Base-by-base conservation (phyloP, 2,113 vertebrate species). In the Nothobranchius furzeri region DNA sequence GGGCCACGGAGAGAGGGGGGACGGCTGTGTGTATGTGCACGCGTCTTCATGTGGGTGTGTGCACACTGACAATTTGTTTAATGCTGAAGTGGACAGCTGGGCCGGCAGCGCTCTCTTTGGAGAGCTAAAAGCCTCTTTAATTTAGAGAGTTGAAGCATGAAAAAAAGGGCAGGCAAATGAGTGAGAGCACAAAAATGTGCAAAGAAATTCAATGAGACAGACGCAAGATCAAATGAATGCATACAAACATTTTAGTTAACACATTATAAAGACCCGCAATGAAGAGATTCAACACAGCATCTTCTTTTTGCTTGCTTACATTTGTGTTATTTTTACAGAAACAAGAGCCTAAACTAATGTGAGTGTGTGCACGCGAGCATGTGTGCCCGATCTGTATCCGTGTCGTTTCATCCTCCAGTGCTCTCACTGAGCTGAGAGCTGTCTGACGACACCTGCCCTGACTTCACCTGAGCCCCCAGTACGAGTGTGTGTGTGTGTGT, bases 21-120 rank as follows among this genome's bases (percentile, higher is more conserved):
- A 64, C 10, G 58, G 54, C 50, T 60, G 70, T 45, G 62, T 43
- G 56, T 49, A 7, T 50, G 42, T 49, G 64, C 14, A 17, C 43
- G 30, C 48, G 53, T 58, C 14, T 75, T 15, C 47, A 25, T 64
- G 57, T 56, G 65, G 25, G 61, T 46, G 72, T 56, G 84, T 49
- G 84, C 35, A 61, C 24, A 40, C 63, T 76, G 78, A 85, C 76
- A 87, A 85, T 87, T 88, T 81, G 81, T 82, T 81, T 81, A 83
- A 84, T 83, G 75, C 72, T 76, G 75, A 88, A 88, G 79, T 81
- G 83, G 86, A 87, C 86, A 90, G 88, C 86, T 88, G 86, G 85
- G 81, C 75, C 11, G 63, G 69, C 85, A 84, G 79, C 79, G 78
- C 82, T 82, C 78, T 82, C 75, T 84, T 83, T 79, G 66, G 79